Percentiles rank a stretch among this genome's conserved stretches.
These are phyloP conservation scores for Morus bassanus DNA, from an alignment of 2,797 vertebrate genomes.

Conservation along the genomic window DNA sequence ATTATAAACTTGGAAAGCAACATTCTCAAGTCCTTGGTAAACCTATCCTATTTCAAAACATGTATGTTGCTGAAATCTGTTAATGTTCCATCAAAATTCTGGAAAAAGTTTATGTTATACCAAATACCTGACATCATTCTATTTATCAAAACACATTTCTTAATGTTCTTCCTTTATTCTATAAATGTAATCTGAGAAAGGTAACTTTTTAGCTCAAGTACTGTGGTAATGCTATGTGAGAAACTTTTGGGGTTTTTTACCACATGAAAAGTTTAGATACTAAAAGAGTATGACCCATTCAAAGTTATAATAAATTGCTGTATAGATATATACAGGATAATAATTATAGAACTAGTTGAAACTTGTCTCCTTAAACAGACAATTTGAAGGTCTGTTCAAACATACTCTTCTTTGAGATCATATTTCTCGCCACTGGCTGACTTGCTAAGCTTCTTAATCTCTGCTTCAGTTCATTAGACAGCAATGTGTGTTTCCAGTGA, in stretches of 20 bases:
- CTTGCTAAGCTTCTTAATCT: slow-evolving; percentile 16
- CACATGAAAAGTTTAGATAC: not conserved
- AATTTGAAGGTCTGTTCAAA: not conserved
- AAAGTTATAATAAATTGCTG: not conserved
- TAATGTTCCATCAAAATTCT: not conserved
- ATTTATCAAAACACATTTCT: not conserved
- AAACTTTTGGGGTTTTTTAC: not conserved
- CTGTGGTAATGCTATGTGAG: not conserved
- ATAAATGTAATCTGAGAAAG: not conserved
- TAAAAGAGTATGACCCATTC: not conserved
- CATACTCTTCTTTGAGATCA: not conserved
- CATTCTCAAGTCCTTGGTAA: not conserved
- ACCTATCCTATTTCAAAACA: not conserved
- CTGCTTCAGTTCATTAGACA: not conserved
- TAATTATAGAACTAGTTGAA: not conserved
- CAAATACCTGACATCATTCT: not conserved
- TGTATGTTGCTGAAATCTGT: not conserved
- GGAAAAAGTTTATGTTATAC: not conserved
- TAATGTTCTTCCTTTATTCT: not conserved
- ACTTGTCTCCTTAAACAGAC: not conserved
- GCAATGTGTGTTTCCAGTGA: not conserved
- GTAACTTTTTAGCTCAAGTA: not conserved
- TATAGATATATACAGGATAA: not conserved
- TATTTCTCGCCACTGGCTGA: not conserved
- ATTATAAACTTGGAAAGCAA: not conserved